phyloP scores from a whole-genome alignment of 2,888 invertebrate genomes.

The Drosophila lacicola region DNA sequence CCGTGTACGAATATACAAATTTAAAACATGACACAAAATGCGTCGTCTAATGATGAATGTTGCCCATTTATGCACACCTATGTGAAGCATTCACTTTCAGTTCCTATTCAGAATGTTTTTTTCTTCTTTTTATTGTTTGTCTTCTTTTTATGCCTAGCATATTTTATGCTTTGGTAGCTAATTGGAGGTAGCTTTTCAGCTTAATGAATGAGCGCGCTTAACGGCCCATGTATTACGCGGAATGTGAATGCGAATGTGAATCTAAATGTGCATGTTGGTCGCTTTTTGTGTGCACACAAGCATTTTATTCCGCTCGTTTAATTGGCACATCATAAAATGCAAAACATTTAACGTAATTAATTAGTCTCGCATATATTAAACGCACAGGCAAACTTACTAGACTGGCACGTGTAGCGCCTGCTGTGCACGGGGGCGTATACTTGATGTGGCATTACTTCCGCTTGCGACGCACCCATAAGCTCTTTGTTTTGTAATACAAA shows the following conservation, averaged over 20 bases:
- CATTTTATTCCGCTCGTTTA: slow-evolving; percentile 56
- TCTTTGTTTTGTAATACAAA: slow-evolving; percentile 10
- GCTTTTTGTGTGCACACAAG: slow-evolving; percentile 19
- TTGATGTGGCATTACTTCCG: slow-evolving; percentile 51
- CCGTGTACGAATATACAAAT: slow-evolving; percentile 35
- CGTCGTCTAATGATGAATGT: slow-evolving; percentile 34
- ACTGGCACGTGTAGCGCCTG: slow-evolving; percentile 55
- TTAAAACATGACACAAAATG: slow-evolving; percentile 40
- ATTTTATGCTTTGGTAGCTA: slow-evolving; percentile 27
- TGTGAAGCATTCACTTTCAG: slow-evolving; percentile 25
- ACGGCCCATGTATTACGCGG: slow-evolving; percentile 27
- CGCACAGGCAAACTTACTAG: slow-evolving; percentile 5
- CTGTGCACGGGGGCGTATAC: slow-evolving; percentile 54
- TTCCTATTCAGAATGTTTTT: slow-evolving; percentile 22
- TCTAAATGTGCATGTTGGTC: slow-evolving; percentile 9
- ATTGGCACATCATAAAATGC: slow-evolving; percentile 69
- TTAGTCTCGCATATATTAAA: slow-evolving; percentile 39
- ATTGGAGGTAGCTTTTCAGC: slow-evolving; percentile 12
- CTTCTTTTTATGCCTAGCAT: slow-evolving; percentile 2
- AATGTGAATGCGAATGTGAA: slow-evolving; percentile 21
- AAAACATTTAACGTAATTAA: slow-evolving; percentile 63
- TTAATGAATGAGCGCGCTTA: slow-evolving; percentile 41
- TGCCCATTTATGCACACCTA: neutral
- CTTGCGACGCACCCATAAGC: slow-evolving; percentile 42
- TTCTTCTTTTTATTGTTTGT: slow-evolving; percentile 1